Percentiles rank a stretch among this genome's conserved stretches.
These are phyloP conservation scores for Trochalopteron elliotii DNA, from an alignment of 2,113 vertebrate species.

Conservation along the genomic window DNA sequence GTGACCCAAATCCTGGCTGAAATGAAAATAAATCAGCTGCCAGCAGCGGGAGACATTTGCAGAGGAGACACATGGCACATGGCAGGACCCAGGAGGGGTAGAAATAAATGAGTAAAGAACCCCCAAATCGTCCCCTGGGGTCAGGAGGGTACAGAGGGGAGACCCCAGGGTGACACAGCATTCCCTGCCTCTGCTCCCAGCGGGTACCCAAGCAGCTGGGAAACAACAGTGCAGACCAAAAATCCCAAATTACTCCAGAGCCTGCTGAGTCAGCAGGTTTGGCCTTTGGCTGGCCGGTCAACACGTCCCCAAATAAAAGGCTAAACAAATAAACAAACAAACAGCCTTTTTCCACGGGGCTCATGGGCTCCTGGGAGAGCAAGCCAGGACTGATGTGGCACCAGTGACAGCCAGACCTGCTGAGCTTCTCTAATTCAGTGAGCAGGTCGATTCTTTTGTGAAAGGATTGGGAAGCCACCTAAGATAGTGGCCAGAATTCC, in stretches of 20 bases:
- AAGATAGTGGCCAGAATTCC: accelerated
- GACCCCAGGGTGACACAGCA: accelerated
- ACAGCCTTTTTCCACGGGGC: not conserved
- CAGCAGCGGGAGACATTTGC: not conserved
- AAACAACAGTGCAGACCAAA: not conserved
- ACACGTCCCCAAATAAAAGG: accelerated
- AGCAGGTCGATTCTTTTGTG: not conserved
- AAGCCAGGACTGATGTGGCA: not conserved
- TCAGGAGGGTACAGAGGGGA: not conserved
- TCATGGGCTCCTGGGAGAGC: accelerated
- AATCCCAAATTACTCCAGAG: not conserved
- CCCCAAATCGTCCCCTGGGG: not conserved
- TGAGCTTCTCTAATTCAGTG: too few relatives aligned
- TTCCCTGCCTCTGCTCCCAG: not conserved
- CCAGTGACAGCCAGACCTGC: not conserved
- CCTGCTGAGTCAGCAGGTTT: not conserved
- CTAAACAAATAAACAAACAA: not conserved
- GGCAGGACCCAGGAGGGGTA: not conserved
- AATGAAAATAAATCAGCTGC: not conserved
- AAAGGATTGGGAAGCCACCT: not conserved
- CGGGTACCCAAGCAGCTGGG: not conserved
- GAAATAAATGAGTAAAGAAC: not conserved
- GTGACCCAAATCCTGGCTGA: not conserved
- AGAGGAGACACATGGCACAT: accelerated
- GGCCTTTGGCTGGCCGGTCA: not conserved